Evolutionary conservation across 1,140 invertebrate genomes (phyloP).

Genomic region (Tyrophagus putrescentiae): DNA sequence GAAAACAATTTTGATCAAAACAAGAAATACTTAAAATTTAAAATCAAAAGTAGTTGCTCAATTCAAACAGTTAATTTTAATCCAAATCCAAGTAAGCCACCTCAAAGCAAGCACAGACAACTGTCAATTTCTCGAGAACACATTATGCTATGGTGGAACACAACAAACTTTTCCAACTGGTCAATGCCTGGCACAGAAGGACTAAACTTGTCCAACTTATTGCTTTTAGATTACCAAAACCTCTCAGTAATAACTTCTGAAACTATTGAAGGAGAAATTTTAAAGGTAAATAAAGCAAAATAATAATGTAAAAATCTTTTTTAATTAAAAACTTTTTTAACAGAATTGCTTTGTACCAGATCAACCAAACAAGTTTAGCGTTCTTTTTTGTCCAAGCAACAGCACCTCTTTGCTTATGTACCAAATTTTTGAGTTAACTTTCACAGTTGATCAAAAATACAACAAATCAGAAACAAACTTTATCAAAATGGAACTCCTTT

Average conservation of each 20-base stretch:
- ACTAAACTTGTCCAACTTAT: not conserved
- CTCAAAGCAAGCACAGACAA: conserved; percentile 7
- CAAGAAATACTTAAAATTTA: conserved; percentile 14
- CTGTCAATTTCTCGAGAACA: not conserved
- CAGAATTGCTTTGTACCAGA: not conserved
- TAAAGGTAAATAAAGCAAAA: conserved; percentile 5
- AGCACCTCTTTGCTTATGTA: not conserved
- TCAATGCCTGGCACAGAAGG: not conserved
- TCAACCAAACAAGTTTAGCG: not conserved
- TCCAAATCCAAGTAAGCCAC: not conserved
- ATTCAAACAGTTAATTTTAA: not conserved
- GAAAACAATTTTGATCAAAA: not conserved
- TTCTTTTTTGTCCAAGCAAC: conserved; percentile 14
- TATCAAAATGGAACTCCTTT: conserved; percentile 11
- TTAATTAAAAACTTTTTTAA: not conserved
- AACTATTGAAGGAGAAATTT: conserved; percentile 16
- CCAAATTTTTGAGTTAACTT: not conserved
- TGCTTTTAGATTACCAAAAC: not conserved
- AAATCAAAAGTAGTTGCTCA: conserved; percentile 5
- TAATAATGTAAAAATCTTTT: not conserved
- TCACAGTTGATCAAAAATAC: not conserved
- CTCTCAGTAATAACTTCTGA: not conserved
- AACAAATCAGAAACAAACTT: not conserved
- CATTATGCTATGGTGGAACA: not conserved
- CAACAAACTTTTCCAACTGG: conserved; percentile 1